phyloP scores from a whole-genome alignment of 2,888 invertebrate species.

The Patella caerulea region DNA sequence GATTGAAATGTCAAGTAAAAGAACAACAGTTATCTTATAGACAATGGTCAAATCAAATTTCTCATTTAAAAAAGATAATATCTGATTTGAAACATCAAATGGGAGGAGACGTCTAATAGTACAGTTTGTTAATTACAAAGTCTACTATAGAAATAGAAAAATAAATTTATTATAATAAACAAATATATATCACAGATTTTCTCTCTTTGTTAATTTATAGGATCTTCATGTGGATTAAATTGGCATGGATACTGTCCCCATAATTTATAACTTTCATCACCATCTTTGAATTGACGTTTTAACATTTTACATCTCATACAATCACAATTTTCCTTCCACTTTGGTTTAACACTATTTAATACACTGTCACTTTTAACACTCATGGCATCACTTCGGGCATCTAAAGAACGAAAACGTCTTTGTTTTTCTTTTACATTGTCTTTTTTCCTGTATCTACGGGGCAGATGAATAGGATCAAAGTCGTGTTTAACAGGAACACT shows the following conservation, averaged over 20 bases:
- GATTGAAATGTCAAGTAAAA: slow-evolving; percentile 55
- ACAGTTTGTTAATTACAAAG: background rate
- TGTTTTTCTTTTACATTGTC: background rate
- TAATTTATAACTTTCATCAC: slow-evolving; percentile 50
- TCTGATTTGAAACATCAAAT: slow-evolving; percentile 34
- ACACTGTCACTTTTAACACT: slow-evolving; percentile 28
- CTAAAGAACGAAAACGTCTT: background rate
- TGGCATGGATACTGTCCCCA: slow-evolving; percentile 60
- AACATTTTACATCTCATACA: slow-evolving; percentile 59
- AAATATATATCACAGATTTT: background rate
- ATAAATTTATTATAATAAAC: background rate
- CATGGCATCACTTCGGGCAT: slow-evolving; percentile 16
- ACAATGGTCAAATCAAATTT: slow-evolving; percentile 49
- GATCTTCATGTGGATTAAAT: slow-evolving; percentile 19
- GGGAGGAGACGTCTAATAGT: background rate
- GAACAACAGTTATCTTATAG: slow-evolving; percentile 47
- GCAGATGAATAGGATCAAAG: background rate
- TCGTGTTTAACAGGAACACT: background rate
- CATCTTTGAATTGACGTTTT: slow-evolving; percentile 51
- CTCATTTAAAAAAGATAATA: slow-evolving; percentile 44
- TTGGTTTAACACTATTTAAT: slow-evolving; percentile 31
- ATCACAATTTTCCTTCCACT: slow-evolving; percentile 57
- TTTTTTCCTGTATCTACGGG: background rate
- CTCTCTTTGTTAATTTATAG: background rate
- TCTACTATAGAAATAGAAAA: background rate